A percentile compares a stretch with the other conserved stretches of the same genome.
Evolutionary conservation across 1,140 invertebrate genomes (phyloP).

Genomic region (Doryteuthis pealeii): DNA sequence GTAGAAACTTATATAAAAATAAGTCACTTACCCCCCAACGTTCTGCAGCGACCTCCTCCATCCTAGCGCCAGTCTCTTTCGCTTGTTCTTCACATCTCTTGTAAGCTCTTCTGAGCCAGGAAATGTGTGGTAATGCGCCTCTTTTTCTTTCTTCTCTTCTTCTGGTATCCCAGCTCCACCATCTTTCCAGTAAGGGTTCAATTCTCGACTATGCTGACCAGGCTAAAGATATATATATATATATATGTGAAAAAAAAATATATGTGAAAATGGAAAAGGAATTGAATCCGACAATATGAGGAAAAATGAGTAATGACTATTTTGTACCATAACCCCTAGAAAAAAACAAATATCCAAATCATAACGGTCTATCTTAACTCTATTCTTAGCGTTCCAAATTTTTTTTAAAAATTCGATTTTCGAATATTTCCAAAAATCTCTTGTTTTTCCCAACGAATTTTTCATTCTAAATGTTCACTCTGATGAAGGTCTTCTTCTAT

Average conservation of each 20-base stretch:
- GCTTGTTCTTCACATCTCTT: conserved; percentile 67
- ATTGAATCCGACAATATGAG: too few relatives aligned
- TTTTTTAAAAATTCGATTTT: too few relatives aligned
- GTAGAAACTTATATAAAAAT: too few relatives aligned
- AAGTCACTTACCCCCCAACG: conserved; percentile 67
- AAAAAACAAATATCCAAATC: too few relatives aligned
- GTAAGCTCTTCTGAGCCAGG: conserved; percentile 67
- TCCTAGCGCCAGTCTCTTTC: conserved; percentile 61
- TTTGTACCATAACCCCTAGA: too few relatives aligned
- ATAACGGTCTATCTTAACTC: too few relatives aligned
- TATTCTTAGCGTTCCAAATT: too few relatives aligned
- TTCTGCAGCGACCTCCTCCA: conserved; percentile 69
- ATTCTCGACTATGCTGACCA: conserved; percentile 73
- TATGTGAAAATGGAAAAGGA: neutral
- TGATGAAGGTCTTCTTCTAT: neutral
- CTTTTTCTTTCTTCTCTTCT: conserved; percentile 21
- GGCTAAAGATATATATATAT: conserved; percentile 62
- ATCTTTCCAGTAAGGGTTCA: conserved; percentile 92
- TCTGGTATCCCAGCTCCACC: conserved; percentile 79
- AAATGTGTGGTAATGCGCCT: conserved; percentile 15
- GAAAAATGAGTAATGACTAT: too few relatives aligned
- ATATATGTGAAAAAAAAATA: neutral
- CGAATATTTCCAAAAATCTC: too few relatives aligned
- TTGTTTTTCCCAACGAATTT: too few relatives aligned
- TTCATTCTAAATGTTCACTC: too few relatives aligned